phyloP scores from a whole-genome alignment of 2,888 invertebrate species.

The Iselma pallidipennis region DNA sequence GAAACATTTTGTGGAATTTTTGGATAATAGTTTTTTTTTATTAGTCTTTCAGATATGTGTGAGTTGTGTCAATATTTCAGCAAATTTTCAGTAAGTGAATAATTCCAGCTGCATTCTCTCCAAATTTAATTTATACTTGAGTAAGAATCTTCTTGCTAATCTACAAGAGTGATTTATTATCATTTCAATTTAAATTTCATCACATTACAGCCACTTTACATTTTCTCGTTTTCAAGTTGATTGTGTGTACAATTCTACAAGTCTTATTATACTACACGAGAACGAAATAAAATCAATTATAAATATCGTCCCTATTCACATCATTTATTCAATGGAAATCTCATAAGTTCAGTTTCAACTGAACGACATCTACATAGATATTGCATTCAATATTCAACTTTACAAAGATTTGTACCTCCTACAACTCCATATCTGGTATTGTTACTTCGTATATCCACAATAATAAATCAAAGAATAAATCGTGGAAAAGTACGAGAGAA shows the following conservation, averaged over 20 bases:
- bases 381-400: too few relatives aligned
- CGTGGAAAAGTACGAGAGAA: not conserved
- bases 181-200: not conserved
- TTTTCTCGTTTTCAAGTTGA: not conserved
- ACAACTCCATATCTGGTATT: not conserved
- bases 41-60: too few relatives aligned
- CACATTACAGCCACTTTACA: not conserved
- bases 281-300: not conserved
- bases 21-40: too few relatives aligned
- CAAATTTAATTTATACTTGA: not conserved
- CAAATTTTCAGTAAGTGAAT: not conserved
- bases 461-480: conserved; percentile 1
- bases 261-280: not conserved
- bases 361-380: too few relatives aligned
- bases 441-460: not conserved
- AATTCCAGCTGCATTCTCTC: not conserved
- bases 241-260: not conserved
- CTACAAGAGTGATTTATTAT: conserved; percentile 5
- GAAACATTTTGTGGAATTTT: too few relatives aligned
- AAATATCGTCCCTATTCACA: not conserved
- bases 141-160: not conserved
- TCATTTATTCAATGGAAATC: not conserved
- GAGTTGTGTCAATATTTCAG: not conserved
- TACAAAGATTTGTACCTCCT: not conserved
- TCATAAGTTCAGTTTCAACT: not conserved